Conservation (phyloP, 2,888 invertebrate species). For the Therioaphis trifolii region DNA sequence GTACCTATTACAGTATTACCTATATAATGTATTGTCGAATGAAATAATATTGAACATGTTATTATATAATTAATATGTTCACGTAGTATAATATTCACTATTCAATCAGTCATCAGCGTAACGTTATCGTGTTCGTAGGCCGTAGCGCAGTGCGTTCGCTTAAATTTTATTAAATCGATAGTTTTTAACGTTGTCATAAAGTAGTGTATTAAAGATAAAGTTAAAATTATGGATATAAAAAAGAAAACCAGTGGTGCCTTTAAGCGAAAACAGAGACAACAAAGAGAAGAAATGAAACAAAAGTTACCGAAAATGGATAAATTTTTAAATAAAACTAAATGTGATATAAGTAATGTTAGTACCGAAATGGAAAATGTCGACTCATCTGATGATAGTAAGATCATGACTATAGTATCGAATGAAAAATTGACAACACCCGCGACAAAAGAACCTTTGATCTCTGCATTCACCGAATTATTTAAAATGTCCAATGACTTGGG, state of each 20-base stretch:
- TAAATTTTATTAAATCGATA: too few relatives aligned
- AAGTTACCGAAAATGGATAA: constrained; percentile 26
- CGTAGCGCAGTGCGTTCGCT: too few relatives aligned
- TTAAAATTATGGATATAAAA: too few relatives aligned
- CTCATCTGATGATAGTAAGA: constrained; percentile 12
- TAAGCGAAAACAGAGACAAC: constrained; percentile 26
- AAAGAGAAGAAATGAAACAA: constrained; percentile 28
- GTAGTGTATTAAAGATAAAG: too few relatives aligned
- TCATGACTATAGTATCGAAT: neutral
- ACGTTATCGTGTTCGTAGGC: neutral
- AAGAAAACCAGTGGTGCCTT: neutral
- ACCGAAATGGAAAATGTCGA: neutral
- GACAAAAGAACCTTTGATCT: constrained; percentile 12
- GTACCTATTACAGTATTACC: neutral
- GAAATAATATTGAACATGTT: neutral
- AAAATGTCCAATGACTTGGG: constrained; percentile 4
- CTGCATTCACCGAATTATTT: neutral
- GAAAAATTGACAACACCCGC: neutral
- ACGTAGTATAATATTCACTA: constrained; percentile 21
- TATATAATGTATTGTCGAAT: neutral
- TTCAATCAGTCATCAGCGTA: constrained; percentile 16
- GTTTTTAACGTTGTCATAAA: too few relatives aligned
- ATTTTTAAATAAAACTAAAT: constrained; percentile 18
- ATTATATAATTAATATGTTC: constrained; percentile 4
- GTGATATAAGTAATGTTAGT: constrained; percentile 21